phyloP scores from a whole-genome alignment of 2,113 vertebrate species.

The Ciconia maguari region DNA sequence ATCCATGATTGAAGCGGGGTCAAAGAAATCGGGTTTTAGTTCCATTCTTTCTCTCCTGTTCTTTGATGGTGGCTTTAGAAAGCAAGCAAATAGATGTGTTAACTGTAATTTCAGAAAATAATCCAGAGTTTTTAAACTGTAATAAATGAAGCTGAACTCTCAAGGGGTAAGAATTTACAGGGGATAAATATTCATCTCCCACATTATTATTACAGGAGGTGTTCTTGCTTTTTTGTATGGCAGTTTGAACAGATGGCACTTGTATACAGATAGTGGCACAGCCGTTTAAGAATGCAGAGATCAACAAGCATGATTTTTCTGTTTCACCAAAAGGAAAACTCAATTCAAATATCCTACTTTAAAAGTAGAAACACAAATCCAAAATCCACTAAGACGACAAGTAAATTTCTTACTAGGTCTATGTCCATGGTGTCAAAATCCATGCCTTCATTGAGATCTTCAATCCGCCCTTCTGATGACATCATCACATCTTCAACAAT shows the following conservation, averaged over 20 bases:
- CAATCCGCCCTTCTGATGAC: conserved; percentile 98
- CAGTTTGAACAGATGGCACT: neutral
- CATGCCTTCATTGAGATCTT: conserved; percentile 99
- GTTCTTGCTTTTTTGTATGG: neutral
- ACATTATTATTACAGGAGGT: neutral
- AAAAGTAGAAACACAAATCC: neutral
- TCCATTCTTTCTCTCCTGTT: conserved; percentile 97
- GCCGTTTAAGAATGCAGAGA: neutral
- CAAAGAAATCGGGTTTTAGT: conserved; percentile 98
- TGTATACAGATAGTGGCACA: neutral
- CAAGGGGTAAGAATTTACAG: neutral
- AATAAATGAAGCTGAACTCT: neutral
- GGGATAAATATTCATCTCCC: neutral
- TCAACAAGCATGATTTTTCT: neutral
- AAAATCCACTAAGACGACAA: neutral
- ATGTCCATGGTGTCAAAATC: conserved; percentile 99
- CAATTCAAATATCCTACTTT: neutral
- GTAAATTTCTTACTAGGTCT: conserved; percentile 87
- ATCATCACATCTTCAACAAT: conserved; percentile 99
- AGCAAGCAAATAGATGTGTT: conserved; percentile 32
- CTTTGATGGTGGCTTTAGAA: conserved; percentile 92
- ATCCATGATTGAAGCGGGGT: conserved; percentile 99
- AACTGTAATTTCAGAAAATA: neutral
- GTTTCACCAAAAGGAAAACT: neutral
- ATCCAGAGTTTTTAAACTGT: neutral